Conservation (phyloP, 1,140 invertebrate genomes). For the Leptonema lineaticorne region DNA sequence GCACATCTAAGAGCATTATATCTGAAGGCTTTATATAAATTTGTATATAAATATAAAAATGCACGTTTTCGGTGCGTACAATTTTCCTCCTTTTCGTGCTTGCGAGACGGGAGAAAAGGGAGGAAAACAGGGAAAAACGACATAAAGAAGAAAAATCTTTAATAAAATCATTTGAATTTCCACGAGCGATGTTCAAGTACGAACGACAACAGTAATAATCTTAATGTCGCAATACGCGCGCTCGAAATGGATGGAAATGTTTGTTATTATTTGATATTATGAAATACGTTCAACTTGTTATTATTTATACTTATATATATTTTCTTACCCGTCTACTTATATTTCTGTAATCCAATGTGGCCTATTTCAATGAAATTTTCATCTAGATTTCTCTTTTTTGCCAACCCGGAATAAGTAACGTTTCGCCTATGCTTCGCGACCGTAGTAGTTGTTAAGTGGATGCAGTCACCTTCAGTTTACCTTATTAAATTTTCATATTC, state of each 20-base stretch:
- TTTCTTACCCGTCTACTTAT: too few relatives aligned
- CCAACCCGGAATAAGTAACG: too few relatives aligned
- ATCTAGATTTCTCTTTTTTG: too few relatives aligned
- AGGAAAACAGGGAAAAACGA: background rate
- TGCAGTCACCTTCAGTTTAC: conserved; percentile 55
- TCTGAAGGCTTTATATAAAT: conserved; percentile 30
- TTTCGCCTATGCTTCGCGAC: too few relatives aligned
- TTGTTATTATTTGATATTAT: conserved; percentile 9
- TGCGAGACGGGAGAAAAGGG: background rate
- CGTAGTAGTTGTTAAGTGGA: background rate
- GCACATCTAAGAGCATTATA: conserved; percentile 33
- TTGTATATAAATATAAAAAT: conserved; percentile 7
- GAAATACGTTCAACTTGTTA: too few relatives aligned
- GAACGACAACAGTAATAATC: conserved; percentile 14
- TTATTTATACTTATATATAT: too few relatives aligned
- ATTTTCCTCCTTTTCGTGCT: background rate
- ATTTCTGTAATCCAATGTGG: too few relatives aligned
- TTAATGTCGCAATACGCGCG: conserved; percentile 10
- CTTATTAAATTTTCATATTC: conserved; percentile 68
- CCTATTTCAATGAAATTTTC: too few relatives aligned
- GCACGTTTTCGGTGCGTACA: background rate
- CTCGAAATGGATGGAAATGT: conserved; percentile 9
- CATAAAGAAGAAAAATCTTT: conserved; percentile 25
- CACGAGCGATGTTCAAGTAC: background rate
- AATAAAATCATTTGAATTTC: conserved; percentile 24